phyloP scores from a whole-genome alignment of 2,797 vertebrate species.

The Fundulus diaphanus region DNA sequence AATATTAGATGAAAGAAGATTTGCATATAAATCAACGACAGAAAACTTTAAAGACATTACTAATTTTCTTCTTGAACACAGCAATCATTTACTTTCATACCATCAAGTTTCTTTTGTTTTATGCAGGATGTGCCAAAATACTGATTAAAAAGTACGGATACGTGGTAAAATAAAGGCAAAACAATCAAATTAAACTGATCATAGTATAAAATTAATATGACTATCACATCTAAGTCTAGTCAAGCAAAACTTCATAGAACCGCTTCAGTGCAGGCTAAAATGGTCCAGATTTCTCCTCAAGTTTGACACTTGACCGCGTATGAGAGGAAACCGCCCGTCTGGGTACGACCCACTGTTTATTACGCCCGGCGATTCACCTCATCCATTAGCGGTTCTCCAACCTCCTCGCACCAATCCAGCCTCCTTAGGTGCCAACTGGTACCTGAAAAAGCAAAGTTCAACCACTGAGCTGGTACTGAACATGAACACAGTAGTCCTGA shows the following conservation, averaged over 20 bases:
- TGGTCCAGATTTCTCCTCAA: neutral
- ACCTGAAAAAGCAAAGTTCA: conserved; percentile 72
- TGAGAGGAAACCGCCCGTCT: neutral
- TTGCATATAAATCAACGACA: no score
- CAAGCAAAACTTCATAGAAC: neutral
- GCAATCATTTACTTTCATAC: neutral
- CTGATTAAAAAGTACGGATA: neutral
- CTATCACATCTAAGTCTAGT: neutral
- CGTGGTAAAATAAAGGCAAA: neutral
- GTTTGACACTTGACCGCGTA: neutral
- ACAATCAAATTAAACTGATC: neutral
- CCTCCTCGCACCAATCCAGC: conserved; percentile 94
- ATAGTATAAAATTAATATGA: neutral
- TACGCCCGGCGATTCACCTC: conserved; percentile 78
- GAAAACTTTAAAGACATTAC: neutral
- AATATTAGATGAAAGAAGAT: no score
- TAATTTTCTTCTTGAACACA: neutral
- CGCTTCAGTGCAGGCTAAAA: neutral
- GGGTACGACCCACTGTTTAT: neutral
- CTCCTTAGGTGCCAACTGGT: conserved; percentile 91
- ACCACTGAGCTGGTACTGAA: neutral
- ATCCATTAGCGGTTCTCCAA: conserved; percentile 89
- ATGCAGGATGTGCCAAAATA: neutral
- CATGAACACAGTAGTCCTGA: neutral
- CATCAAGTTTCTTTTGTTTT: neutral